These are phyloP conservation scores for Tenthredo livida DNA, from an alignment of 2,888 invertebrate species.

Conservation along the genomic window DNA sequence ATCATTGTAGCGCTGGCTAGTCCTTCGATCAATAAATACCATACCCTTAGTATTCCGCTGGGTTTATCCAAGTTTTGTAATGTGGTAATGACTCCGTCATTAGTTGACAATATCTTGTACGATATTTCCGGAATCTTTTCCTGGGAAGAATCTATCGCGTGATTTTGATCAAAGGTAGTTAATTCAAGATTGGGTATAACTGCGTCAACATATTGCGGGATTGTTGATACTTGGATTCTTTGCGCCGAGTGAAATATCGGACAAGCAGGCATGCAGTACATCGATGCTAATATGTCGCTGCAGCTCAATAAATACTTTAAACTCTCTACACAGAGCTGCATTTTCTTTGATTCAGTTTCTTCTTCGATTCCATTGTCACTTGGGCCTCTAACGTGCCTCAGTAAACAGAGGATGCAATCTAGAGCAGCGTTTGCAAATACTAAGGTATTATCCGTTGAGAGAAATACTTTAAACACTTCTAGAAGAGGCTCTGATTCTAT, in stretches of 20 bases:
- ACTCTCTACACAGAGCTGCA: conserved; percentile 86
- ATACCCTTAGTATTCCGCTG: conserved; percentile 92
- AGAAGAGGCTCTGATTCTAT: conserved; percentile 87
- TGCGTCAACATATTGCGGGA: conserved; percentile 90
- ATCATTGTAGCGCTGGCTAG: conserved; percentile 89
- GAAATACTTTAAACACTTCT: conserved; percentile 96
- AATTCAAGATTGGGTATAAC: conserved; percentile 89
- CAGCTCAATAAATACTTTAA: conserved; percentile 92
- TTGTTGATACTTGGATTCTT: conserved; percentile 88
- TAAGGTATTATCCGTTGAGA: conserved; percentile 94
- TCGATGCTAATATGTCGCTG: conserved; percentile 92
- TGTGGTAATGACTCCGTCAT: conserved; percentile 80
- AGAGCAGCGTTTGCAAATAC: conserved; percentile 97
- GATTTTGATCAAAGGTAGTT: conserved; percentile 82
- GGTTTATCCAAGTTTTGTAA: conserved; percentile 87
- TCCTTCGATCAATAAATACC: conserved; percentile 94
- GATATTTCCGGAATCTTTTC: conserved; percentile 85
- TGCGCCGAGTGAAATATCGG: conserved; percentile 95
- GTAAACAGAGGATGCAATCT: conserved; percentile 94
- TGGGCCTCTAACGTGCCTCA: conserved; percentile 88
- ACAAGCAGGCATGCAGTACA: conserved; percentile 97
- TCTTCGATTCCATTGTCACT: conserved; percentile 81
- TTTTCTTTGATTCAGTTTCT: conserved; percentile 66
- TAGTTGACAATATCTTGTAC: conserved; percentile 82
- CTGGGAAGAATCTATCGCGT: conserved; percentile 82